Evolutionary conservation across 2,113 vertebrate species (phyloP), one percentile per base, ranked within the genome.

Genomic region (Gymnarchus niloticus): DNA sequence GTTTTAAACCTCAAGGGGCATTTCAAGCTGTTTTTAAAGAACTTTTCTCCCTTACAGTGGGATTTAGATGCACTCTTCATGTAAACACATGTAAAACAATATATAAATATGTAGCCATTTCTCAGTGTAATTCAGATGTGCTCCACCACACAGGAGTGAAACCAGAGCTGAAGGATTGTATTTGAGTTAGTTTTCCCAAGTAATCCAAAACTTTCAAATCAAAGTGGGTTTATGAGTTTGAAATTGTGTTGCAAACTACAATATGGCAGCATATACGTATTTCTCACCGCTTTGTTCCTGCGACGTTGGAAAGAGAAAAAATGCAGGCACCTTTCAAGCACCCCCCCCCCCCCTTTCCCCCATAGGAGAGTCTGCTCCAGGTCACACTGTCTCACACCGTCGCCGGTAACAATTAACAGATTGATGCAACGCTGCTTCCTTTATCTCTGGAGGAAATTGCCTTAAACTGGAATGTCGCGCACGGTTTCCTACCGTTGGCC

Each of bases 391-490:
- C 10, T 46, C 85, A 33, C 59, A 54, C 65, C 78, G 14, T 86
- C 52, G 41, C 14, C 77, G 61, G 87, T 85, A 56, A 85, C 81
- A 69, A 84, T 17, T 78, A 23, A 82, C 28, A 76, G 56, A 89
- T 85, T 12, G 78, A 86, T 85, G 81, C 25, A 37, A 59, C 44
- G 78, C 51, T 65, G 59, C 49, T 89, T 76, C 86, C 85, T 37
- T 25, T 8, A 85, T 87, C 78, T 85, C 10, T 41, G 84, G 65
- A 86, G 85, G 81, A 89, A 85, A 88, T 86, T 33, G 76, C 44
- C 83, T 87, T 85, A 88, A 88, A 90, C 86, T 87, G 85, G 87
- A 87, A 84, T 81, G 84, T 73, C 83, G 84, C 51, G 69, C 44
- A 28, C 54, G 10, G 87, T 87, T 57, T 78, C 8, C 82, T 33